Evolutionary conservation across 2,797 vertebrate genomes (phyloP), one percentile per base, ranked within the genome.

Genomic region (Geotria australis): DNA sequence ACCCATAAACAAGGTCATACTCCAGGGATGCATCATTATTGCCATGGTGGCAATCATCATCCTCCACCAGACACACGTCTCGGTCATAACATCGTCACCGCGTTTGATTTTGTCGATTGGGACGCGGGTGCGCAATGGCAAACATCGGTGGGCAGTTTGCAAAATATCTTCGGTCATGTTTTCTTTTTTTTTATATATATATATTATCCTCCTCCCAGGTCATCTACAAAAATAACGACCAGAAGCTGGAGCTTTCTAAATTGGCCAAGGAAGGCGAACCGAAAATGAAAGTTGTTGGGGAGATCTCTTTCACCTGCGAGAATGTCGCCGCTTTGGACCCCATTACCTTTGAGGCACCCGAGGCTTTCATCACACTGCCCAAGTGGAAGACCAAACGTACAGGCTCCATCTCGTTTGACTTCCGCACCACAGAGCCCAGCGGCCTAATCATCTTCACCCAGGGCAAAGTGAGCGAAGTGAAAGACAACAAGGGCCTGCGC

Each of bases 201-300:
- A 6, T 38, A 45, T 45, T 55, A 24, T 7, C n/a, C 51, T 24
- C 9, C 24, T 24, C 51, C 9, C 73, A 98, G 91, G 86, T 98
- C 66, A 81, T 98, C 64, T 98, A 98, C 70, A 98, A 96, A 71
- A 98, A 98, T 77, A 98, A 94, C 1, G 91, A 98, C 72, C 95
- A 95, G 67, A 78, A 86, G 59, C 76, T 98, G 53, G 91, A 98
- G 70, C 70, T 98, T 63, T 98, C 91, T 61, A 83, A 86, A 47
- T 72, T 95, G 69, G 91, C 91, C 61, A 77, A 83, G 57, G 86
- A 95, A 58, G 79, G 85, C 61, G 91, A 98, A 69, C 85, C 83
- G n/a, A 98, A 98, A 67, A 98, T 98, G 91, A 98, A 98, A 71
- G 93, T 95, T 70, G 83, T 95, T 3, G 91, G 91, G 3, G 88